Evolutionary conservation across 2,113 vertebrate genomes (phyloP).

Genomic region (Mola mola): DNA sequence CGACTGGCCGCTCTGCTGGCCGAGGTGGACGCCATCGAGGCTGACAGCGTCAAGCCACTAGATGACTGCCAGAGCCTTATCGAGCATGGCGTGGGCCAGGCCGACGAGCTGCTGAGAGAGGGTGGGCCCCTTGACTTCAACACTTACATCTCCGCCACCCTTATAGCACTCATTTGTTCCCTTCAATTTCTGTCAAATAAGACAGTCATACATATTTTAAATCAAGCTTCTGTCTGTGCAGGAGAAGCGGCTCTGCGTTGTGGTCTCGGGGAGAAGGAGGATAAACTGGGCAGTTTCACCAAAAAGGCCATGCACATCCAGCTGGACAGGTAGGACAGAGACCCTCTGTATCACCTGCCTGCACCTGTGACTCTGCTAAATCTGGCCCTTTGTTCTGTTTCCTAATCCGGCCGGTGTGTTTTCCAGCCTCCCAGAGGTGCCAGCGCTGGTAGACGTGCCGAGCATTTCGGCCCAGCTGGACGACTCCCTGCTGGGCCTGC

Average conservation of each 20-base stretch:
- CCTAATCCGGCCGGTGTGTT: no score
- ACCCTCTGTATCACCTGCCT: not conserved
- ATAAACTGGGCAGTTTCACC: conserved; percentile 92
- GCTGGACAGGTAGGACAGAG: conserved; percentile 89
- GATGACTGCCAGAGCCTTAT: conserved; percentile 77
- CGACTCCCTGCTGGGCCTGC: conserved; percentile 88
- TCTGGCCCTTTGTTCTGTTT: no score
- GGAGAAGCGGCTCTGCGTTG: conserved; percentile 91
- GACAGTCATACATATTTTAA: no score
- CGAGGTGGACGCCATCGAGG: conserved; percentile 72
- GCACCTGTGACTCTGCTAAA: no score
- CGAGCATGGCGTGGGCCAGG: conserved; percentile 74
- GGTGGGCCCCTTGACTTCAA: no score
- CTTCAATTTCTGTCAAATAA: no score
- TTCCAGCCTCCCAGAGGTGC: conserved; percentile 96
- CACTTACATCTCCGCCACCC: no score
- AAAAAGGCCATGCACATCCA: conserved; percentile 98
- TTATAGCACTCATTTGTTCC: no score
- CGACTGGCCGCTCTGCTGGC: conserved; percentile 56
- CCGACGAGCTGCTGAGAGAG: conserved; percentile 73
- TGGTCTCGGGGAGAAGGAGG: conserved; percentile 86
- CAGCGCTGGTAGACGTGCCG: conserved; percentile 92
- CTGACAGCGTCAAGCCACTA: conserved; percentile 68
- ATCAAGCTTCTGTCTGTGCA: conserved; percentile 54
- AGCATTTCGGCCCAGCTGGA: conserved; percentile 96